Conservation (phyloP, 2,888 invertebrate species). For the Strigamia transsilvanica region DNA sequence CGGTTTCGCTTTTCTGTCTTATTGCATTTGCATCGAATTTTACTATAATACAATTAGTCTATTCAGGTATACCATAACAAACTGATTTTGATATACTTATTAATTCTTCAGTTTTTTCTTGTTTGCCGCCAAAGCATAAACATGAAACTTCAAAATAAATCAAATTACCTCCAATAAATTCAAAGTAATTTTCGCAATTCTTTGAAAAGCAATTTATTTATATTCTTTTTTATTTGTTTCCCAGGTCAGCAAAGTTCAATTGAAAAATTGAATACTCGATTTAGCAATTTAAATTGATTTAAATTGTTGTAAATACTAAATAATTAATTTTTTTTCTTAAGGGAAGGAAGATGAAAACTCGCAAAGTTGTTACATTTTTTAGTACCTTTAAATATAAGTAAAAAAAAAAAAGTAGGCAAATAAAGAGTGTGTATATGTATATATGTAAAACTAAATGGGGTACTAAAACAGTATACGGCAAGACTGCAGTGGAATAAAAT, state of each 20-base stretch:
- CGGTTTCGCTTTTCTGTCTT: constrained; percentile 12
- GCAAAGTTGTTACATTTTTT: not conserved
- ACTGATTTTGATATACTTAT: not conserved
- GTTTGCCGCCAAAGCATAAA: not conserved
- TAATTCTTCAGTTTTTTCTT: not conserved
- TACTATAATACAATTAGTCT: not conserved
- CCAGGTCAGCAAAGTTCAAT: too few relatives aligned
- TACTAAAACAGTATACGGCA: constrained; percentile 11
- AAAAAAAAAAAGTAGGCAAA: not conserved
- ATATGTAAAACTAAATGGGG: constrained; percentile 16
- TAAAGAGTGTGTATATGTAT: not conserved
- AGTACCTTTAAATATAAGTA: not conserved
- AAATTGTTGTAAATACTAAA: not conserved
- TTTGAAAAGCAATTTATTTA: too few relatives aligned
- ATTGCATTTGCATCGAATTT: constrained; percentile 31
- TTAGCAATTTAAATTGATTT: too few relatives aligned
- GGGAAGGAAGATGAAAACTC: not conserved
- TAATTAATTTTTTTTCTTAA: not conserved
- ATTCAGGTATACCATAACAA: not conserved
- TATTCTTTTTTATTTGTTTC: too few relatives aligned
- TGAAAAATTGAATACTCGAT: too few relatives aligned
- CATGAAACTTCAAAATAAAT: too few relatives aligned
- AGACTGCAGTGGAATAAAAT: constrained; percentile 18
- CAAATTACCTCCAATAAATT: too few relatives aligned
- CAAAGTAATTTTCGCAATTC: too few relatives aligned